Evolutionary conservation across 1,140 invertebrate species (phyloP), one percentile per base, ranked within the genome.

Genomic region (Bombus sibiricus): DNA sequence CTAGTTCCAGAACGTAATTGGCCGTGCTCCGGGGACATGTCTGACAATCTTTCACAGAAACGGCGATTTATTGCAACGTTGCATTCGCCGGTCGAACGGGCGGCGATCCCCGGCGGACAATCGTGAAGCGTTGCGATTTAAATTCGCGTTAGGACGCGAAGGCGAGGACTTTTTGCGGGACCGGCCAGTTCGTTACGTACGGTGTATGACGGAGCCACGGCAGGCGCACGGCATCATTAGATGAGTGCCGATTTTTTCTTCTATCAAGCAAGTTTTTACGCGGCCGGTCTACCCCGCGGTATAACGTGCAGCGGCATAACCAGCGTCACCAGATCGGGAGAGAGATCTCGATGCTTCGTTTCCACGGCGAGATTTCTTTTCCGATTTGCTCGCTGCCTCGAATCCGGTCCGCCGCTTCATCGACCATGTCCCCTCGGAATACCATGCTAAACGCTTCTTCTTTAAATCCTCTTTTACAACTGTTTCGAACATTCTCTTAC

Each of bases 241-340:
- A 64, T 82, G 57, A 82, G 39, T n/a, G 81, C 37, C 57, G 71
- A 82, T 82, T 82, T 82, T 82, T 82, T 82, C 39, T 32, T 37
- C 73, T 41, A 74, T 66, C 71, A n/a, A 28, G 81, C 81, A 82
- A 82, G 81, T 82, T 82, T 75, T 82, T 82, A 82, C 71, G 28
- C 53, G 57, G 5, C 32, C 59, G 12, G 22, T n/a, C 37, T 64
- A 74, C 81, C 79, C 68, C 79, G n/a, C 43, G 78, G 34, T 81
- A 57, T 39, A 81, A 39, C 80, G 69, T 72, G 37, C 53, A n/a
- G 32, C n/a, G 57, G 71, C 62, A 75, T 66, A 75, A 75, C 71
- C 72, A 64, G 57, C 71, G 39, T 34, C 69, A 28, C 68, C 47
- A 59, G 78, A 73, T 81, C 68, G 59, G 80, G 34, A 66, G 64